phyloP scores from a whole-genome alignment of 2,113 vertebrate species.

The Mobula hypostoma region DNA sequence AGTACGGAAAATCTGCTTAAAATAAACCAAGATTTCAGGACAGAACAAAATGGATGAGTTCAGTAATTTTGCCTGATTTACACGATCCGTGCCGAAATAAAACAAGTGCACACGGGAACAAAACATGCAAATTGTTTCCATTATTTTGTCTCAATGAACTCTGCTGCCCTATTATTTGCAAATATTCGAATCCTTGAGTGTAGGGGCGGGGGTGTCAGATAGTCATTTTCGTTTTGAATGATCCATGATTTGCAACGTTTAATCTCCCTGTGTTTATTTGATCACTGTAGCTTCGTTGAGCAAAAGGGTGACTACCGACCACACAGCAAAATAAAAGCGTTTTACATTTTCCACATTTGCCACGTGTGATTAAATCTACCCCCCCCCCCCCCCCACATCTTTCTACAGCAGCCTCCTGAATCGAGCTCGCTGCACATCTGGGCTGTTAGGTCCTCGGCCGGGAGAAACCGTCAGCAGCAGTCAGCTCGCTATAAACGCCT shows the following conservation, averaged over 20 bases:
- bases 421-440: not conserved
- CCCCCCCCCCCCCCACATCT: not conserved
- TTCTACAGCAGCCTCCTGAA: not conserved
- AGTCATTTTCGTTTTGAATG: constrained; percentile 10
- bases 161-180: not conserved
- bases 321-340: not conserved
- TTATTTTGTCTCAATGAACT: not conserved
- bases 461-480: not conserved
- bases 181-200: not conserved
- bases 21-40: constrained; percentile 15
- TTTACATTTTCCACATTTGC: not conserved
- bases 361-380: not conserved
- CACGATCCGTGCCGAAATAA: not conserved
- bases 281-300: not conserved
- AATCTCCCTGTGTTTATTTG: not conserved
- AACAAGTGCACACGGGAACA: not conserved
- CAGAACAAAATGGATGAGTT: constrained; percentile 37
- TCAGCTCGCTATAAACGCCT: not conserved
- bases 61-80: constrained; percentile 7
- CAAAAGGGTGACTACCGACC: not conserved
- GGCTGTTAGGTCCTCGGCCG: not conserved
- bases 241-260: not conserved
- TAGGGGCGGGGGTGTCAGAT: not conserved
- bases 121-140: not conserved
- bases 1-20: not conserved